These are phyloP conservation scores for Chelon auratus DNA, from an alignment of 2,797 vertebrate genomes.

Conservation along the genomic window DNA sequence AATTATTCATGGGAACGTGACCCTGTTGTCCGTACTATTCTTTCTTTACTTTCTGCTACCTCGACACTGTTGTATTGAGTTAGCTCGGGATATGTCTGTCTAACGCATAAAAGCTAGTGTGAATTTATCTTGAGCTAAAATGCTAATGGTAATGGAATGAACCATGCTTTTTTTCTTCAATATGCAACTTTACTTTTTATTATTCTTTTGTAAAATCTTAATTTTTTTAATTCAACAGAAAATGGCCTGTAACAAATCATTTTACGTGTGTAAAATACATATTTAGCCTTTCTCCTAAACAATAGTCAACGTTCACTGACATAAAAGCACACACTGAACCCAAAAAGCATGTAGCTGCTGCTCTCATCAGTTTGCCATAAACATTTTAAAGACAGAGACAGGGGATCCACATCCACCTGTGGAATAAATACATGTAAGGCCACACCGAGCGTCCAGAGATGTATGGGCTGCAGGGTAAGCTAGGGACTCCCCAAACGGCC, in stretches of 20 bases:
- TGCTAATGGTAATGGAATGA: neutral
- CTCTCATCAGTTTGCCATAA: constrained; percentile 6
- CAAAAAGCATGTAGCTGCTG: constrained; percentile 2
- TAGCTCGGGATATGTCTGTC: no score
- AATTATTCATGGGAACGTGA: no score
- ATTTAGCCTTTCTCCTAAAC: no score
- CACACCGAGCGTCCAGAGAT: constrained; percentile 42
- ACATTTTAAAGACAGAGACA: constrained; percentile 25
- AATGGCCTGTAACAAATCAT: no score
- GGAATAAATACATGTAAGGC: constrained; percentile 39
- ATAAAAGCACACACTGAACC: neutral
- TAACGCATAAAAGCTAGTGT: no score
- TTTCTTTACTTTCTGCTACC: neutral
- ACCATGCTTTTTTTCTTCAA: neutral
- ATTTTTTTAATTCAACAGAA: neutral
- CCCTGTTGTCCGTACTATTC: no score
- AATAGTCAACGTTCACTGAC: neutral
- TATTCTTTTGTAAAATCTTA: neutral
- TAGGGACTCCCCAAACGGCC: constrained; percentile 61
- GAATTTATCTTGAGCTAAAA: neutral
- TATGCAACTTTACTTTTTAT: neutral
- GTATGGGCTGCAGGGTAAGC: constrained; percentile 40
- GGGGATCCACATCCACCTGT: constrained; percentile 31
- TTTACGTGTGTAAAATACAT: neutral
- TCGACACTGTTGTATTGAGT: neutral